Evolutionary conservation across 2,113 vertebrate genomes (phyloP).

Genomic region (Podarcis muralis): DNA sequence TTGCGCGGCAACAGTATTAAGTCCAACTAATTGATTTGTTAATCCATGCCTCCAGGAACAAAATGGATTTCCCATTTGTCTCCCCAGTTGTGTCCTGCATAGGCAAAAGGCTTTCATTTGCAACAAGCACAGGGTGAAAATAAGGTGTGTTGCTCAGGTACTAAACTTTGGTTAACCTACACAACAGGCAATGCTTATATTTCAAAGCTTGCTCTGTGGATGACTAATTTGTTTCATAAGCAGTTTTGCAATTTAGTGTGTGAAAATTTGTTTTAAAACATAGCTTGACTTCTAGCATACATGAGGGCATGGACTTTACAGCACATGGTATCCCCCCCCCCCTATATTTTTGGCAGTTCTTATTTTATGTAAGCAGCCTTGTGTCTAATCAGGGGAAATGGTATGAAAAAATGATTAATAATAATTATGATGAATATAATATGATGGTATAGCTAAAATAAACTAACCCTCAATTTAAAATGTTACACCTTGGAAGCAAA

Average conservation of each 20-base stretch:
- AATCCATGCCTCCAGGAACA: slow-evolving; percentile 25
- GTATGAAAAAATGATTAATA: too few species aligned
- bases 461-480: too few species aligned
- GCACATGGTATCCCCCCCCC: background rate
- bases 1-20: background rate
- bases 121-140: background rate
- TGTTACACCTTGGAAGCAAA: too few species aligned
- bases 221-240: background rate
- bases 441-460: too few species aligned
- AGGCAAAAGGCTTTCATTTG: background rate
- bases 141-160: background rate
- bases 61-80: background rate
- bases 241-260: background rate
- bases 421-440: too few species aligned
- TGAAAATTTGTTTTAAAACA: background rate
- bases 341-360: too few species aligned
- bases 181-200: background rate
- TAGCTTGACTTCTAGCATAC: background rate
- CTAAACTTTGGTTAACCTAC: background rate
- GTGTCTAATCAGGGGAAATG: too few species aligned
- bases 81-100: background rate
- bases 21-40: slow-evolving; percentile 25
- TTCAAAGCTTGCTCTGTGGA: background rate
- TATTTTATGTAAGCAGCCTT: too few species aligned
- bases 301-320: background rate